Conservation (phyloP, 2,113 vertebrate species). For the Oryzias curvinotus region DNA sequence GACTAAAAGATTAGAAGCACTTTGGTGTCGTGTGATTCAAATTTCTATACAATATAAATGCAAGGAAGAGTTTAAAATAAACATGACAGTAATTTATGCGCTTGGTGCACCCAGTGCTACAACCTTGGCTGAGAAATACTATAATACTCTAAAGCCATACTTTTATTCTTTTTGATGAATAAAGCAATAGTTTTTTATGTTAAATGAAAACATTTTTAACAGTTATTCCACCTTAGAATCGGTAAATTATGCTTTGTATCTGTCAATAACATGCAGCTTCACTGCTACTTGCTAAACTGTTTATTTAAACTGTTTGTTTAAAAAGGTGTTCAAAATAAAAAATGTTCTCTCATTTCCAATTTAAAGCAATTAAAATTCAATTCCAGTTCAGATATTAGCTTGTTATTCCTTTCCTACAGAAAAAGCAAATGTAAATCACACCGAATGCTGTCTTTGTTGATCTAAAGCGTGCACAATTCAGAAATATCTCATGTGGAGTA, state of each 20-base stretch:
- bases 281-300: neutral
- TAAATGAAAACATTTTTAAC: constrained; percentile 21
- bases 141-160: too few relatives aligned
- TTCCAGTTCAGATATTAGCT: too few relatives aligned
- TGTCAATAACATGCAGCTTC: constrained; percentile 3
- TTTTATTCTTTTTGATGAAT: too few relatives aligned
- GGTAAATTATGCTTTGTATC: constrained; percentile 39
- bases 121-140: too few relatives aligned
- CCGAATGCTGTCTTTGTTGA: constrained; percentile 5
- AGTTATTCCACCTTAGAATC: constrained; percentile 37
- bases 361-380: too few relatives aligned
- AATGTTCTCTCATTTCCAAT: too few relatives aligned
- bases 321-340: too few relatives aligned
- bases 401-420: neutral
- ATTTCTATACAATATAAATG: constrained; percentile 69
- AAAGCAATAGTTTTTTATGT: neutral
- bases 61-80: constrained; percentile 69
- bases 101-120: constrained; percentile 13
- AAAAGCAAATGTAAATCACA: neutral
- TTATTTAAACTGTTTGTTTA: too few relatives aligned
- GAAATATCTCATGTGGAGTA: constrained; percentile 35
- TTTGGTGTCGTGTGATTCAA: constrained; percentile 63
- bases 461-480: constrained; percentile 39
- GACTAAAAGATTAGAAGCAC: constrained; percentile 61
- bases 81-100: constrained; percentile 68